Evolutionary conservation across 1,140 invertebrate genomes (phyloP).

Genomic region (Chymomyza costata): DNA sequence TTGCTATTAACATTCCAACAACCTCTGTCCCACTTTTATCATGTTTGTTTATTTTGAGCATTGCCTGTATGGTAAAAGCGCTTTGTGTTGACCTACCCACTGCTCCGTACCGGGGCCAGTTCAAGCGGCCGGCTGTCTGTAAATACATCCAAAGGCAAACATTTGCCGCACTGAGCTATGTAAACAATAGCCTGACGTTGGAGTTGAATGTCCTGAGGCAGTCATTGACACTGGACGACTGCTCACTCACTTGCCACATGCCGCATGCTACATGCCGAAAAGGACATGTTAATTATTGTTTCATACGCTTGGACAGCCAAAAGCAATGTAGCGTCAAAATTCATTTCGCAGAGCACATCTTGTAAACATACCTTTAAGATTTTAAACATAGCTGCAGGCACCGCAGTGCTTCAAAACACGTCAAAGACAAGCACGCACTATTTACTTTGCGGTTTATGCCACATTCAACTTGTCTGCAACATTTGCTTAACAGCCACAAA

Average conservation of each 20-base stretch:
- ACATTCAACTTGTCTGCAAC: slow-evolving; percentile 9
- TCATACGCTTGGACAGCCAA: not conserved
- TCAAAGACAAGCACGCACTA: not conserved
- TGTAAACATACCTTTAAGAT: too few species aligned
- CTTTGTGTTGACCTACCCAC: not conserved
- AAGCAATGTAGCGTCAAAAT: too few species aligned
- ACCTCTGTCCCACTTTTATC: slow-evolving; percentile 11
- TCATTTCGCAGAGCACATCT: too few species aligned
- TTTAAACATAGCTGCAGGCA: too few species aligned
- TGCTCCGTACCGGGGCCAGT: too few species aligned
- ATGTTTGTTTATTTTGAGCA: slow-evolving; percentile 17
- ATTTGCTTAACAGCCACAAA: slow-evolving; percentile 15
- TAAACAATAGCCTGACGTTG: slow-evolving; percentile 21
- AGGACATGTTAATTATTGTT: too few species aligned
- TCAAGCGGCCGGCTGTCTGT: slow-evolving; percentile 8
- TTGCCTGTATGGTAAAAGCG: slow-evolving; percentile 1
- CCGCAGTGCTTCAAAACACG: too few species aligned
- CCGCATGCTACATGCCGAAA: not conserved
- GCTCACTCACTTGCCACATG: slow-evolving; percentile 8
- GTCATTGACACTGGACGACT: slow-evolving; percentile 39
- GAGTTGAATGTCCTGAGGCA: slow-evolving; percentile 46
- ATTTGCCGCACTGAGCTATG: slow-evolving; percentile 7
- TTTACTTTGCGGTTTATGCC: too few species aligned
- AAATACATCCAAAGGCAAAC: slow-evolving; percentile 20
- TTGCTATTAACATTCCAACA: slow-evolving; percentile 8